These are phyloP conservation scores for Euclidia mi DNA, from an alignment of 2,888 invertebrate genomes.

Conservation along the genomic window DNA sequence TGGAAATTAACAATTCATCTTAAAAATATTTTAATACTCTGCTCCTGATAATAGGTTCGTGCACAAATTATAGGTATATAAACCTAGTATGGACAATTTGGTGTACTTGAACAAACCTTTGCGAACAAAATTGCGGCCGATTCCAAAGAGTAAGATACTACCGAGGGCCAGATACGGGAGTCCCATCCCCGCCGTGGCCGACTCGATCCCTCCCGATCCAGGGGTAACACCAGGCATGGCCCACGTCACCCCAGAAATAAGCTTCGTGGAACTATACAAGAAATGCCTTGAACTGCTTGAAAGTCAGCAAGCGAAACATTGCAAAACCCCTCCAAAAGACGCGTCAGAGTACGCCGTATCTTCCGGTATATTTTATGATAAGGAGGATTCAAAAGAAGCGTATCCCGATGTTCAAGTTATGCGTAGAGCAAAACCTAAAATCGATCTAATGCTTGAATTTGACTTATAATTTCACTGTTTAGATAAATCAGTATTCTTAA, in stretches of 20 bases:
- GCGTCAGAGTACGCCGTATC: constrained; percentile 12
- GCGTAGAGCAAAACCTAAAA: background rate
- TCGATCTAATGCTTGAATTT: constrained; percentile 42
- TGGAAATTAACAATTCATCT: no score
- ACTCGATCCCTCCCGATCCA: no score
- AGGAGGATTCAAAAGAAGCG: no score
- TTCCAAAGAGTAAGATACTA: no score
- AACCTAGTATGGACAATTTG: constrained; percentile 53
- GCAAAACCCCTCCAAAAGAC: constrained; percentile 7
- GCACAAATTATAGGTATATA: background rate
- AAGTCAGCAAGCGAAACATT: constrained; percentile 2
- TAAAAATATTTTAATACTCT: no score
- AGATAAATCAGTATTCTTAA: no score
- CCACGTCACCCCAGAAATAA: constrained; percentile 27
- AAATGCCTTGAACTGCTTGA: constrained; percentile 16
- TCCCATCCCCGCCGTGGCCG: background rate
- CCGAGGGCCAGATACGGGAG: background rate
- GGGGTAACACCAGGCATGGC: no score
- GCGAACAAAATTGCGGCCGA: constrained; percentile 8
- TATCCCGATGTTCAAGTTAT: no score
- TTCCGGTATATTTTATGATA: background rate
- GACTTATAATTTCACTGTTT: no score
- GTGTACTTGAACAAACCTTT: constrained; percentile 47
- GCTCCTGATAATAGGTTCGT: no score
- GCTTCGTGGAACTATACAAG: constrained; percentile 59